A percentile compares a stretch with the other conserved stretches of the same genome.
Conservation (phyloP, 2,888 invertebrate species). For the Caenorhabditis doughertyi region DNA sequence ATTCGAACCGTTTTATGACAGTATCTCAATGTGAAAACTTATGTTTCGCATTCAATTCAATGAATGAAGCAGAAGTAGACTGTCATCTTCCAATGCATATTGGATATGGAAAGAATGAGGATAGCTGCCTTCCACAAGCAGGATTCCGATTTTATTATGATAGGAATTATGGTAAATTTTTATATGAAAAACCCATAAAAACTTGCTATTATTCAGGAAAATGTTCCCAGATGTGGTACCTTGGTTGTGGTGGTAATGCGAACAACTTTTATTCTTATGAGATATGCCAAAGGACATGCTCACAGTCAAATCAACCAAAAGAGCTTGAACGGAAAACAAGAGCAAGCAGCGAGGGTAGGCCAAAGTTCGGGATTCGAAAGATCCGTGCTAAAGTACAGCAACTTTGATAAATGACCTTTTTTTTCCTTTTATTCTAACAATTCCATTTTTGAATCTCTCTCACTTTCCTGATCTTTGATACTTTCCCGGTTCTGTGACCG, state of each 20-base stretch:
- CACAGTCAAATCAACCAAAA: slow-evolving; percentile 18
- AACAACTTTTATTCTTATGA: slow-evolving; percentile 74
- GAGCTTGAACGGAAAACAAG: slow-evolving; percentile 66
- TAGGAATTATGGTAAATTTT: slow-evolving; percentile 72
- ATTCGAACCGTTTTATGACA: slow-evolving; percentile 80
- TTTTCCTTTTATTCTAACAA: neutral
- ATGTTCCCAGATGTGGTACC: slow-evolving; percentile 80
- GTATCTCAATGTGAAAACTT: slow-evolving; percentile 75
- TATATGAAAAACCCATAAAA: neutral
- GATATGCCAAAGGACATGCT: slow-evolving; percentile 69
- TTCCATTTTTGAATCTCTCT: slow-evolving; percentile 42
- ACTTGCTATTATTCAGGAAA: slow-evolving; percentile 63
- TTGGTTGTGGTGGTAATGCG: slow-evolving; percentile 81
- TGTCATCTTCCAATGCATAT: slow-evolving; percentile 79
- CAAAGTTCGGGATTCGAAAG: slow-evolving; percentile 60
- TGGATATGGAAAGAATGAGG: slow-evolving; percentile 76
- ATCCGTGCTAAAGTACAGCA: slow-evolving; percentile 61
- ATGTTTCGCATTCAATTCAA: slow-evolving; percentile 69
- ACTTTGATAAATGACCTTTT: slow-evolving; percentile 19
- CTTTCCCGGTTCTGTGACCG: slow-evolving; percentile 47
- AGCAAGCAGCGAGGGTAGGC: slow-evolving; percentile 70
- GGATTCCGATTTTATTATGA: slow-evolving; percentile 80
- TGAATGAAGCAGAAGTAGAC: slow-evolving; percentile 73
- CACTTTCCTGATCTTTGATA: slow-evolving; percentile 20
- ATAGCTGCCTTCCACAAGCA: slow-evolving; percentile 74